Evolutionary conservation across 2,888 invertebrate genomes (phyloP).

Genomic region (Strigamia crassipes): DNA sequence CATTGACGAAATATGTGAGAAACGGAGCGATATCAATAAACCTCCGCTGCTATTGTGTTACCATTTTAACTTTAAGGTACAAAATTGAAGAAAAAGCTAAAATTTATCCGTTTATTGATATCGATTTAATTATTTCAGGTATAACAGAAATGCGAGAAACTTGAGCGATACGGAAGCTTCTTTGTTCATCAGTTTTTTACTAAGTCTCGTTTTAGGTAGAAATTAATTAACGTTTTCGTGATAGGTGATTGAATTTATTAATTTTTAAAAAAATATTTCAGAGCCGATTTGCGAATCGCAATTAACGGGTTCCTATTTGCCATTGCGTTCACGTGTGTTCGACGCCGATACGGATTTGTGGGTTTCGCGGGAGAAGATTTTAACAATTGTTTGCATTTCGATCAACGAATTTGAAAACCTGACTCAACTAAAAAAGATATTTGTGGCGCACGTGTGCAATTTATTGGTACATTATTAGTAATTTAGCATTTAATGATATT

Average conservation of each 20-base stretch:
- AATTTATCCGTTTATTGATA: background rate
- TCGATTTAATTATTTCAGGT: background rate
- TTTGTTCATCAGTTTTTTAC: background rate
- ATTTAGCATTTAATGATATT: background rate
- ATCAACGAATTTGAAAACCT: background rate
- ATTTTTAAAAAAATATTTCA: background rate
- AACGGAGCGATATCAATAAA: background rate
- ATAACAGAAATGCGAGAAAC: background rate
- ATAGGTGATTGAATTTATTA: background rate
- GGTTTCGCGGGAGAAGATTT: background rate
- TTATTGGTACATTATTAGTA: background rate
- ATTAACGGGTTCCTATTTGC: background rate
- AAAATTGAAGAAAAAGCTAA: background rate
- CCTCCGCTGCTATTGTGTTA: background rate
- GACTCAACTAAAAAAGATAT: background rate
- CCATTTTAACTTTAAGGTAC: background rate
- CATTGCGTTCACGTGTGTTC: background rate
- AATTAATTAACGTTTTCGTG: background rate
- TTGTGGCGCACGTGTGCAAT: background rate
- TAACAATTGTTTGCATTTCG: background rate
- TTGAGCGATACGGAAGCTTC: background rate
- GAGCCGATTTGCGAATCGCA: background rate
- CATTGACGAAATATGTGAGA: background rate
- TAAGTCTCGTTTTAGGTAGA: background rate
- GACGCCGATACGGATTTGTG: background rate